Evolutionary conservation across 2,888 invertebrate genomes (phyloP), one percentile per base, ranked within the genome.

Genomic region (Raillietiella orientalis): DNA sequence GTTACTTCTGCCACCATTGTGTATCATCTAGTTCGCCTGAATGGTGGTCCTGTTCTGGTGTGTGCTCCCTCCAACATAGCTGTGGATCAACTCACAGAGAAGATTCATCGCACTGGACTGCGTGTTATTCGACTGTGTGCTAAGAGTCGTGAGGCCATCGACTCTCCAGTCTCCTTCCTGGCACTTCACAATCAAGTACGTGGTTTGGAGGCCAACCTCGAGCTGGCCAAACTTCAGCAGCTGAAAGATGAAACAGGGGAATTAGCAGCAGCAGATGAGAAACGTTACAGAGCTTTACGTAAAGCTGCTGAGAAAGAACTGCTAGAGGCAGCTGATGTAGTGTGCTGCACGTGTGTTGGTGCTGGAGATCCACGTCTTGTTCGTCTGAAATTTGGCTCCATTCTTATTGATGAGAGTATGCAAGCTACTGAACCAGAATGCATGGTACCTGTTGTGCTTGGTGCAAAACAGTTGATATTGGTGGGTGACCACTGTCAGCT

Each of bases 41-140:
- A 67, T 36, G 75, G 77, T 4, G 77, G 82, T 0, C 52, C 55
- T 19, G 87, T 96, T 1, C 55, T 99, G 2, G 96, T 99, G 0
- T 96, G 96, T 45, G 93, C 96, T 0, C 96, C 96, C 0, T 87
- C 84, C 31, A 99, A 99, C 48, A 96, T 93, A 2, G 96, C 96
- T 14, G 96, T 96, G 0, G 96, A 99, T 47, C 96, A 99, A 41
- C 56, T 99, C 11, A 93, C 96, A 0, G 93, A 93, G 46, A 96
- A 96, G 48, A 93, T 99, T 28, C 93, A 96, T 46, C 62, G 69
- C 35, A 93, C 93, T 4, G 93, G 90, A 24, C 54, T 99, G 21
- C 93, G 87, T 49, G 58, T 52, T 4, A 84, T 96, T 3, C 58
- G 96, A 2, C 57, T 99, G 6, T 93, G 90, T 49, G 93, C 96